Evolutionary conservation across 1,140 invertebrate genomes (phyloP), one percentile per base, ranked within the genome.

Genomic region (Aradophagus sp.): DNA sequence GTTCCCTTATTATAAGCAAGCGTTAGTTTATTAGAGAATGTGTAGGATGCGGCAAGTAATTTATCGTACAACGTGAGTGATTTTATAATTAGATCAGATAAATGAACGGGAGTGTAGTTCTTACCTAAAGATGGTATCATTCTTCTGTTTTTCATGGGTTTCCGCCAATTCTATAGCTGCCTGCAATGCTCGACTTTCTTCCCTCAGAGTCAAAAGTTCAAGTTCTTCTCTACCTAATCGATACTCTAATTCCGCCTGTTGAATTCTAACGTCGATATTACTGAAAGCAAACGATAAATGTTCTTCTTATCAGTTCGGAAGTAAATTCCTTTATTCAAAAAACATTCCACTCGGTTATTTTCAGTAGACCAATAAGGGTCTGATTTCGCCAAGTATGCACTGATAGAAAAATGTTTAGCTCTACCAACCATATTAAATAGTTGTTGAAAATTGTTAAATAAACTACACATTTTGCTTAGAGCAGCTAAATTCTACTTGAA

Each of bases 161-260:
- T 86, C 88, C 50, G 87, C 90, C 85, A 93, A 89, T 80, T 95
- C 93, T 16, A 95, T 84, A 42, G 92, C 90, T 5, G 91, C 85
- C 76, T 93, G 91, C 13, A 96, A 84, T n/a, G 92, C 90, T 45
- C 93, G 86, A 34, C 90, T 91, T 80, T 96, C 94, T 84, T 95
- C 94, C 55, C 93, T 87, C 55, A 96, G 84, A 14, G 93, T 93
- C 48, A 95, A 85, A 75, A 95, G 85, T 81, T 95, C 94, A 36
- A 96, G 84, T 83, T 96, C 95, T 79, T 96, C 95, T 12, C 93
- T 87, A 0, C 94, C 94, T 23, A 95, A 83, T 79, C 94, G 91
- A 80, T 95, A 96, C 76, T 96, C 94, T 59, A 96, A 81, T 82
- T 96, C 95, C 0, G 95, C 95, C 77, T 95, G 94, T 70, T 94